Evolutionary conservation across 2,113 vertebrate species (phyloP).

Genomic region (Dicentrarchus labrax): DNA sequence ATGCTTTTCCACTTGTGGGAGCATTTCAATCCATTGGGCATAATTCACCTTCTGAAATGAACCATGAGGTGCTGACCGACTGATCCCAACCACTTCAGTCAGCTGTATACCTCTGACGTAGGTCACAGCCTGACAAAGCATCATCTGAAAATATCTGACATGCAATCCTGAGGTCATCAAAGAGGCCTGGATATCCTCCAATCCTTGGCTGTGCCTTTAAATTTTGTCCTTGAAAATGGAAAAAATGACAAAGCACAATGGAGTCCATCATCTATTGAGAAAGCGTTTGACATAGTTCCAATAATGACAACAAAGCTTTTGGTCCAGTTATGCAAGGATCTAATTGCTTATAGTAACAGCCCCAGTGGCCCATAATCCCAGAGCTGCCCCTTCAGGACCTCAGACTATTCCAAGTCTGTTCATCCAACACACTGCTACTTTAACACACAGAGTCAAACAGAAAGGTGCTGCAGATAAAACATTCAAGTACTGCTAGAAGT

Average conservation of each 20-base stretch:
- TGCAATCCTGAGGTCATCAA: slow-evolving; percentile 8
- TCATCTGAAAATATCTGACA: slow-evolving; percentile 25
- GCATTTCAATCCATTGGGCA: not conserved
- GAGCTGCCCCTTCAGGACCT: slow-evolving; percentile 2
- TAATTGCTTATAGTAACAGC: slow-evolving; percentile 26
- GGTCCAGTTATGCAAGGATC: slow-evolving; percentile 22
- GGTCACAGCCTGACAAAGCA: slow-evolving; percentile 8
- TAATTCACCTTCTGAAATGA: slow-evolving; percentile 13
- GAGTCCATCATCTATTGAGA: slow-evolving; percentile 17
- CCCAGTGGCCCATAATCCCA: not conserved
- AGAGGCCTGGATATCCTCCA: slow-evolving; percentile 7
- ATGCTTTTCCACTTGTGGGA: not conserved
- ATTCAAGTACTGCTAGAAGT: not conserved
- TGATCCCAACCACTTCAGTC: not conserved
- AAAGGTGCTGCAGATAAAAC: not conserved
- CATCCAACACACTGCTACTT: not conserved
- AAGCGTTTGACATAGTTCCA: slow-evolving; percentile 19
- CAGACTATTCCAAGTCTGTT: not conserved
- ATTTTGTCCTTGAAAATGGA: slow-evolving; percentile 32
- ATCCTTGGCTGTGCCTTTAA: slow-evolving; percentile 19
- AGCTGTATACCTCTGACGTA: not conserved
- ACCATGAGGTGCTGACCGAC: slow-evolving; percentile 6
- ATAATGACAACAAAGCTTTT: slow-evolving; percentile 26
- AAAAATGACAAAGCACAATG: slow-evolving; percentile 29
- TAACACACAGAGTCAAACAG: not conserved